Evolutionary conservation across 2,888 invertebrate genomes (phyloP).

Genomic region (Phyllotreta cruciferae): DNA sequence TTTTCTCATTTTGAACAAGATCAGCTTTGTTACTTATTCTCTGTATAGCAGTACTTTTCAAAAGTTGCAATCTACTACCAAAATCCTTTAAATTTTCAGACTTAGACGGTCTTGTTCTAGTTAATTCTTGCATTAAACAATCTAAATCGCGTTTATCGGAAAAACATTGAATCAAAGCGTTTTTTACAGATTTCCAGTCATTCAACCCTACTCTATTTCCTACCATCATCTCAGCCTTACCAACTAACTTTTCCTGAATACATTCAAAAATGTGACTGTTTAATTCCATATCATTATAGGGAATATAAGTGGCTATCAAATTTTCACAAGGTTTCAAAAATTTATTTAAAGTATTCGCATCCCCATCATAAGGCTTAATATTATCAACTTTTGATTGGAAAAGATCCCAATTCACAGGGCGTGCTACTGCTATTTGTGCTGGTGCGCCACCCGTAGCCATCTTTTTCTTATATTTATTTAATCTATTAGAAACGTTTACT

Average conservation of each 20-base stretch:
- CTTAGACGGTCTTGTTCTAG: constrained; percentile 17
- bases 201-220: constrained; percentile 20
- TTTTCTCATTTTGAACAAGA: too few species aligned
- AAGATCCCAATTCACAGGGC: too few species aligned
- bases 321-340: constrained; percentile 10
- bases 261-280: constrained; percentile 27
- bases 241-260: constrained; percentile 27
- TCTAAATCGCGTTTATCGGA: constrained; percentile 20
- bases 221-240: constrained; percentile 24
- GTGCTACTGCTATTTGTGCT: too few species aligned
- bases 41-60: constrained; percentile 5
- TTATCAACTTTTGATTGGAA: neutral
- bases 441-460: too few species aligned
- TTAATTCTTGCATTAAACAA: constrained; percentile 21
- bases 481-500: too few species aligned
- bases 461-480: too few species aligned
- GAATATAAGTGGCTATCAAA: neutral
- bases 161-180: constrained; percentile 25
- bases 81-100: constrained; percentile 13
- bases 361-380: constrained; percentile 1
- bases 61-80: constrained; percentile 18
- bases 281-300: constrained; percentile 5
- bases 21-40: neutral
- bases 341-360: constrained; percentile 13
- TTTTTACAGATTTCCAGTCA: constrained; percentile 17